Evolutionary conservation across 92 coral and sea anemone genomes (phyloP).

Genomic region (Heliopora coerulea): DNA sequence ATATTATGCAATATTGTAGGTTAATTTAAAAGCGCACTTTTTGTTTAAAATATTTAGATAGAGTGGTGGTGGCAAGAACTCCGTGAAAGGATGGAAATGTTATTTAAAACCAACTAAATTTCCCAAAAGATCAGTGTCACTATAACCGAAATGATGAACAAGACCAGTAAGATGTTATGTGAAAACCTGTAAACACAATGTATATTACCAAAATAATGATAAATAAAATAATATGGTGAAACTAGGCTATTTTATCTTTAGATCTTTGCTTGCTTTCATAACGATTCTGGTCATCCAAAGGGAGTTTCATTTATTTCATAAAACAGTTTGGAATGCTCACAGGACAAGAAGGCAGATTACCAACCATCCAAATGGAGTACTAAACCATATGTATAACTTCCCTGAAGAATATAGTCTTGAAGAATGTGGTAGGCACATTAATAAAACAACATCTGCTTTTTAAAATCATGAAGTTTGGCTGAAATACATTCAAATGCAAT

Average conservation of each 20-base stretch:
- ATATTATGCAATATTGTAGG: not conserved
- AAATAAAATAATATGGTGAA: too few species aligned
- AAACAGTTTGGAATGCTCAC: constrained; percentile 27
- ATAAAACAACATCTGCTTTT: too few species aligned
- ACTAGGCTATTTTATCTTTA: not conserved
- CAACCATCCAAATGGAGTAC: constrained; percentile 23
- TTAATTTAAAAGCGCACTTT: not conserved
- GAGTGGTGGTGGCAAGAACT: constrained; percentile 30
- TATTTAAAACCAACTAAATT: constrained; percentile 26
- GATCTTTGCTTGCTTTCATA: constrained; percentile 30
- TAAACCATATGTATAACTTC: constrained; percentile 1
- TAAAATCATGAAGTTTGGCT: too few species aligned
- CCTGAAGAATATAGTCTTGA: constrained; percentile 19
- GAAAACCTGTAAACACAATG: too few species aligned
- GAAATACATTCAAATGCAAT: too few species aligned
- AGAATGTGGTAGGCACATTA: constrained; percentile 23
- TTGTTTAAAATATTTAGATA: constrained; percentile 4
- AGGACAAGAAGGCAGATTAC: constrained; percentile 13
- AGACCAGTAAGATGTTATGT: not conserved
- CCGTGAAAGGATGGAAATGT: constrained; percentile 30
- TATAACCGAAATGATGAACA: constrained; percentile 23
- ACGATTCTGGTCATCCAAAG: constrained; percentile 19
- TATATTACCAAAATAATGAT: too few species aligned
- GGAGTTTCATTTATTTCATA: constrained; percentile 8
- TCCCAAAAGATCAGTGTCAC: constrained; percentile 8